Percentiles rank a stretch among this genome's conserved stretches.
phyloP scores from a whole-genome alignment of 2,888 invertebrate genomes.

The Parnassius glacialis region DNA sequence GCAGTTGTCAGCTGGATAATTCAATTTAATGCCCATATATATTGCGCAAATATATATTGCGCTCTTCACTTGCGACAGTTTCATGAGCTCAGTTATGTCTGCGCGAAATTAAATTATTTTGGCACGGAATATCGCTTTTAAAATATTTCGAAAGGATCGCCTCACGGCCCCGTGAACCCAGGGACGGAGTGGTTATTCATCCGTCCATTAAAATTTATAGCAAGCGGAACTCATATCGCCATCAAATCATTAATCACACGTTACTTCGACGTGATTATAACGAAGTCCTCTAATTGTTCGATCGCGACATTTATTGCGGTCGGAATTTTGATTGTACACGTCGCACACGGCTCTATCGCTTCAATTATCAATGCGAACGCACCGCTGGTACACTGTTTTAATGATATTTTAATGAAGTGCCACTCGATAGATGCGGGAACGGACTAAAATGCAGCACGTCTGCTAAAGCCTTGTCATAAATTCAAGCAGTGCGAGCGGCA shows the following conservation, averaged over 20 bases:
- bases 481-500: constrained; percentile 42
- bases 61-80: constrained; percentile 40
- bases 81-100: constrained; percentile 45
- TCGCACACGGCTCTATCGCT: constrained; percentile 30
- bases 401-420: constrained; percentile 22
- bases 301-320: constrained; percentile 52
- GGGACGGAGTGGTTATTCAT: constrained; percentile 41
- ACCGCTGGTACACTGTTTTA: constrained; percentile 12
- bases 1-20: constrained; percentile 41
- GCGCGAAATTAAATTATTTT: constrained; percentile 65
- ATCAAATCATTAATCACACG: constrained; percentile 64
- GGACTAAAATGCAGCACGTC: constrained; percentile 37
- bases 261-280: constrained; percentile 42
- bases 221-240: constrained; percentile 49
- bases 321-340: constrained; percentile 48
- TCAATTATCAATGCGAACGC: constrained; percentile 32
- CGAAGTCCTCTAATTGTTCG: constrained; percentile 41
- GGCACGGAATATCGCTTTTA: constrained; percentile 57
- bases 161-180: constrained; percentile 46
- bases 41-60: constrained; percentile 47
- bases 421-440: constrained; percentile 32
- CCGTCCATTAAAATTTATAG: too few species aligned
- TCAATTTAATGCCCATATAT: constrained; percentile 57
- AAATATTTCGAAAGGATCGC: constrained; percentile 54
- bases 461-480: constrained; percentile 58